Base-by-base conservation (phyloP, 30 jellyfish, hydroid and myxozoan genomes). In the Rhopilema esculentum region DNA sequence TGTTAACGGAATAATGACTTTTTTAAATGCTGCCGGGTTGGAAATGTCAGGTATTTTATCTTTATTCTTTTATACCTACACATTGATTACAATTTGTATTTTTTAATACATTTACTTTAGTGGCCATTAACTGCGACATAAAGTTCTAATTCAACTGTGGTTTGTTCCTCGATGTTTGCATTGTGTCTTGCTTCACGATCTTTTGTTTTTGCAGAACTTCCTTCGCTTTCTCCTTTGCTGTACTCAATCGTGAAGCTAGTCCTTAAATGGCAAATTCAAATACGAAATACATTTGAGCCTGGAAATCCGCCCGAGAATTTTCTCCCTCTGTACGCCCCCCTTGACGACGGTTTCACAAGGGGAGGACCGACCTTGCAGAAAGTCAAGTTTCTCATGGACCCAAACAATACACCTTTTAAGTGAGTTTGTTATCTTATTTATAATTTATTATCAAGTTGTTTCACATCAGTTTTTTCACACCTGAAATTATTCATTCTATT, bases 381-480 rank as follows among this genome's bases (percentile, higher is more conserved):
- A 63, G 67, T 84, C 24, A 95, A 95, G 74, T 32, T 79, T 24
- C 67, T 95, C 49, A 72, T 95, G 72, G 99, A 95, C 76, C 97
- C 98, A n/a, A 79, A 81, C 30, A 90, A 95, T 80, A 90, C 98
- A 7, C 99, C 99, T 7, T 95, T 95, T 81, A 90, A 97, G 99
- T 95, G 67, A 72, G 88, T 61, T 30, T 20, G 16, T 22, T 61
- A 49, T 18, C 16, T 23, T 50, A 12, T 22, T 49, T 49, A 4
- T 30, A 51, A 17, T 21, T 27, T 74, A 50, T 16, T 21, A 70
- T 51, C 1, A 0, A 12, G 12, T 12, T 12, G 12, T 40, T 40
- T 40, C 12, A 40, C n/a, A n/a, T n/a, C n/a, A n/a, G n/a, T n/a
- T n/a, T n/a, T n/a, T n/a, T n/a, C n/a, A n/a, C n/a, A n/a, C n/a